Evolutionary conservation across 2,797 vertebrate genomes (phyloP).

Genomic region (Poecilia wingei): DNA sequence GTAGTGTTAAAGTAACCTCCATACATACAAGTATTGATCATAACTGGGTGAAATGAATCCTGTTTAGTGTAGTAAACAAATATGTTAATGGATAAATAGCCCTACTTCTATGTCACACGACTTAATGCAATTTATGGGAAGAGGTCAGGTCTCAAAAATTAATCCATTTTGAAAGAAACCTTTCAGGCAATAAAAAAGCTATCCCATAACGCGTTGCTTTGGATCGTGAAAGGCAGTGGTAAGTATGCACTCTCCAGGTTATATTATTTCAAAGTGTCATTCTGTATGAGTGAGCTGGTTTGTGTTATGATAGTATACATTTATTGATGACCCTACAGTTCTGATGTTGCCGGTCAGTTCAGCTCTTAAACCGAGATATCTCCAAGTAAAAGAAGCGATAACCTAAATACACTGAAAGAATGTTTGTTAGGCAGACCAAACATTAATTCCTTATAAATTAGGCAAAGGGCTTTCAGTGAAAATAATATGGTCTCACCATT

Average conservation of each 20-base stretch:
- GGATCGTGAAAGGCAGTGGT: neutral
- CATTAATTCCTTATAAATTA: neutral
- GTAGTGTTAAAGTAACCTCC: neutral
- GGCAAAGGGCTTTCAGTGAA: neutral
- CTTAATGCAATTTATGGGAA: neutral
- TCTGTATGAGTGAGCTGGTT: neutral
- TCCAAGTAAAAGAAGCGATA: neutral
- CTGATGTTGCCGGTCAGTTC: neutral
- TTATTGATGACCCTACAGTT: neutral
- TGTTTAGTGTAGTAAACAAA: neutral
- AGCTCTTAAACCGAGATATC: neutral
- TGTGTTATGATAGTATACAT: neutral
- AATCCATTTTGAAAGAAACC: neutral
- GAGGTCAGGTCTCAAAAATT: neutral
- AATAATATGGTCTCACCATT: neutral
- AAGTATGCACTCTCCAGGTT: neutral
- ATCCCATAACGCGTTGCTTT: neutral
- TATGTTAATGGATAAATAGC: neutral
- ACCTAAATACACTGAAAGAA: neutral
- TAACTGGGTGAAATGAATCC: neutral
- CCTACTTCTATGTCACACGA: neutral
- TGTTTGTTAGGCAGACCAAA: neutral
- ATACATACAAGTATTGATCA: neutral
- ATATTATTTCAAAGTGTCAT: neutral
- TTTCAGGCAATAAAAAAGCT: neutral